Percentiles rank a stretch among this genome's conserved stretches.
Conservation (phyloP, 2,888 invertebrate species). For the Fabriciana adippe region DNA sequence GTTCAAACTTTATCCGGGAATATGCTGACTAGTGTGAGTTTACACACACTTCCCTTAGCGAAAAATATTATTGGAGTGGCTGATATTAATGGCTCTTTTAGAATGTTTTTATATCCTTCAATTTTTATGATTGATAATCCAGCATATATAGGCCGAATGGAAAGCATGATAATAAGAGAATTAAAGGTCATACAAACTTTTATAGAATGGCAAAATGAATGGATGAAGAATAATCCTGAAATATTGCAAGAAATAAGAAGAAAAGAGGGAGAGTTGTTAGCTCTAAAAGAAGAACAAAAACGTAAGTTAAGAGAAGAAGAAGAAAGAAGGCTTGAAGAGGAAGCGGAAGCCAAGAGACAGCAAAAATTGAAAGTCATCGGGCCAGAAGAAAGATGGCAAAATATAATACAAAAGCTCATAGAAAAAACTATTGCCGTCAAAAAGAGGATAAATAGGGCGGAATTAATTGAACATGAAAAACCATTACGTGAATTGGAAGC, state of each 20-base stretch:
- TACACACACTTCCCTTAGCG: constrained; percentile 80
- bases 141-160: constrained; percentile 66
- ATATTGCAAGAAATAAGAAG: constrained; percentile 65
- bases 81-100: constrained; percentile 86
- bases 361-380: constrained; percentile 66
- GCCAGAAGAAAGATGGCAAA: constrained; percentile 83
- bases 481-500: constrained; percentile 83
- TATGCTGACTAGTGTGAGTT: constrained; percentile 84
- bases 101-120: constrained; percentile 83
- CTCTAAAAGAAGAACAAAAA: constrained; percentile 72
- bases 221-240: constrained; percentile 72
- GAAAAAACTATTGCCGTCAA: constrained; percentile 84
- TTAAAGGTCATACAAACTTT: constrained; percentile 76
- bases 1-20: constrained; percentile 85
- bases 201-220: constrained; percentile 83
- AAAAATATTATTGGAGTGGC: constrained; percentile 85
- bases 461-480: constrained; percentile 82
- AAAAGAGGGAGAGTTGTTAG: constrained; percentile 68
- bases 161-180: constrained; percentile 78
- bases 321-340: constrained; percentile 74
- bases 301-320: constrained; percentile 63
- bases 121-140: constrained; percentile 75
- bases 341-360: constrained; percentile 73
- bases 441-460: constrained; percentile 83
- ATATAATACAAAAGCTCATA: constrained; percentile 85